Base-by-base conservation (phyloP, 2,797 vertebrate genomes). In the Mus caroli region DNA sequence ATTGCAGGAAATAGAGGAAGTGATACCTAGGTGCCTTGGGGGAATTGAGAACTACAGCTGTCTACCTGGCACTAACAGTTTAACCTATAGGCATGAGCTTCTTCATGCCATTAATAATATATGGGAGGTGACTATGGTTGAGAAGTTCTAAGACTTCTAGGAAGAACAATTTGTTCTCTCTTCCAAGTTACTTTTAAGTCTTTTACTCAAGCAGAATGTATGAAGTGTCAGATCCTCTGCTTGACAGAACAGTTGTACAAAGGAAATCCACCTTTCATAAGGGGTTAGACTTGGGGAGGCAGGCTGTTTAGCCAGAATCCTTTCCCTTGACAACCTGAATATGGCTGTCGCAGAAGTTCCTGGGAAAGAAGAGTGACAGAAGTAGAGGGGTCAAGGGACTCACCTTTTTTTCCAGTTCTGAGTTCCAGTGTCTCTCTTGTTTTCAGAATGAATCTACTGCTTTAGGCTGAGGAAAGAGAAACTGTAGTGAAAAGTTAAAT, bases 11-110 rank as follows among this genome's bases (percentile, higher is more conserved):
- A 95, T 34, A 43, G 93, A 97, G 94, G 56, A 95, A 95, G 90
- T 97, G 95, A 94, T 96, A 96, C 96, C 94, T 97, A 93, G 95
- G 88, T 94, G 92, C 97, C 95, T 97, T 97, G 94, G 96, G 92
- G 95, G 93, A 90, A n/a, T 26, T 78, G 89, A 94, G 54, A 92
- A 37, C 75, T 34, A 20, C 3, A 64, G 54, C 88, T 91, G 28
- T 90, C 26, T 54, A 10, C 8, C 20, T 54, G 34, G 79, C 22
- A 88, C 56, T 5, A 12, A 43, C 24, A 89, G 19, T 96, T 77
- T 78, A 94, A 88, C 15, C 26, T 26, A 20, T 64, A 52, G 60
- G 34, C 83, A 37, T 40, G 67, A 73, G 40, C 76, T n/a, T 34
- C 75, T 94, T 75, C 28, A 24, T 64, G 80, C 46, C 82, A 26